Conservation (phyloP, 1,140 invertebrate species). For the Cotesia vestalis region DNA sequence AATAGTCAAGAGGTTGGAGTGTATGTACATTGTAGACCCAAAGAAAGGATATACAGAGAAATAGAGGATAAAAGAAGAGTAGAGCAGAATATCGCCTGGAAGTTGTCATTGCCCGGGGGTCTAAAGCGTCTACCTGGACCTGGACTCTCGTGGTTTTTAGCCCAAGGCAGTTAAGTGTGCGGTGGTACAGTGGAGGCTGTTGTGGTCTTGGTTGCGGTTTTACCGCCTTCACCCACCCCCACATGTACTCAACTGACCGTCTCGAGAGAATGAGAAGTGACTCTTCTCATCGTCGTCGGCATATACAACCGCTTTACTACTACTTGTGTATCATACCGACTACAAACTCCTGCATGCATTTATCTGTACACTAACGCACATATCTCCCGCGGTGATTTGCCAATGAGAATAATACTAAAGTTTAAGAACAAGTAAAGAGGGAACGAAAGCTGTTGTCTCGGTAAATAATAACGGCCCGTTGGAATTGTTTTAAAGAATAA, state of each 20-base stretch:
- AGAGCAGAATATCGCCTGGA: conserved; percentile 29
- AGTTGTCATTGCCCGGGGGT: conserved; percentile 28
- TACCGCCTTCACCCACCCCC: background rate
- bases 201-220: conserved; percentile 28
- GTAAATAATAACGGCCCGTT: background rate
- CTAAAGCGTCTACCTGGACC: conserved; percentile 27
- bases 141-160: conserved; percentile 17
- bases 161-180: background rate
- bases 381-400: conserved; percentile 25
- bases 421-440: background rate
- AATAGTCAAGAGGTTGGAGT: conserved; percentile 9
- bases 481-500: no score
- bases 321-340: background rate
- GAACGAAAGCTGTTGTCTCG: background rate
- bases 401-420: background rate
- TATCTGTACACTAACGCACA: background rate
- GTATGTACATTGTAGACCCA: conserved; percentile 19
- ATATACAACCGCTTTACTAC: conserved; percentile 6
- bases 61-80: background rate
- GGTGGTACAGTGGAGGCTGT: background rate
- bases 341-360: background rate
- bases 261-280: background rate
- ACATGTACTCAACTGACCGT: background rate
- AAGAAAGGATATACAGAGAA: conserved; percentile 5
- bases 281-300: background rate